phyloP scores from a whole-genome alignment of 2,797 vertebrate genomes.

The Cyprinella venusta region DNA sequence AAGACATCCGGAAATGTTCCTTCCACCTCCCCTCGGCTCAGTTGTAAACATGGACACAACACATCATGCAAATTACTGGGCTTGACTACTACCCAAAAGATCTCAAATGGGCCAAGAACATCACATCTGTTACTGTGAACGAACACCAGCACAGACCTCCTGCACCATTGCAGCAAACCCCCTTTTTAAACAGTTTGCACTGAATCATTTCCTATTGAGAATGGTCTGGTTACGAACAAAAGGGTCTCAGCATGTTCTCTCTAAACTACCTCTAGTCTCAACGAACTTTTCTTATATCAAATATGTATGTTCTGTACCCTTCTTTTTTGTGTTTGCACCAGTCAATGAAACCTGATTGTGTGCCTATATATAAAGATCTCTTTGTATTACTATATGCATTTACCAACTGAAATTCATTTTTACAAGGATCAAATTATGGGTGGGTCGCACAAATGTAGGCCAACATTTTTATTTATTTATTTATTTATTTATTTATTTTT shows the following conservation, averaged over 20 bases:
- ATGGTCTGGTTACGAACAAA: background rate
- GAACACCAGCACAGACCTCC: conserved; percentile 19
- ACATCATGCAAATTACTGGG: conserved; percentile 46
- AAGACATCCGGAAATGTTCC: conserved; percentile 29
- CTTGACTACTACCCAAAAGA: conserved; percentile 33
- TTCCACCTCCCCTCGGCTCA: conserved; percentile 38
- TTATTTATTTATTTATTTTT: background rate
- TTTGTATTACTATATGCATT: background rate
- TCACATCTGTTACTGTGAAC: conserved; percentile 46
- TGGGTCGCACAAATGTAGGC: background rate
- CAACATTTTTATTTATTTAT: too few relatives aligned
- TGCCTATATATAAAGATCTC: background rate
- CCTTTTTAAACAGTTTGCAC: conserved; percentile 7
- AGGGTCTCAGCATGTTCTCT: background rate
- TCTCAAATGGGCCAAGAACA: conserved; percentile 46
- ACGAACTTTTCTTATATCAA: background rate
- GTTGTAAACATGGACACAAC: conserved; percentile 50
- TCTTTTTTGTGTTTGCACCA: background rate
- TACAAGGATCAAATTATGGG: background rate
- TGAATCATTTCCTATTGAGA: background rate
- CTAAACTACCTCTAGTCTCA: background rate
- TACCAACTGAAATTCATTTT: background rate
- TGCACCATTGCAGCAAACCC: background rate
- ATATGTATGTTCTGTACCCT: background rate
- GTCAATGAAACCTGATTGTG: background rate